phyloP scores from a whole-genome alignment of 1,140 invertebrate species.

The Forficula auricularia region DNA sequence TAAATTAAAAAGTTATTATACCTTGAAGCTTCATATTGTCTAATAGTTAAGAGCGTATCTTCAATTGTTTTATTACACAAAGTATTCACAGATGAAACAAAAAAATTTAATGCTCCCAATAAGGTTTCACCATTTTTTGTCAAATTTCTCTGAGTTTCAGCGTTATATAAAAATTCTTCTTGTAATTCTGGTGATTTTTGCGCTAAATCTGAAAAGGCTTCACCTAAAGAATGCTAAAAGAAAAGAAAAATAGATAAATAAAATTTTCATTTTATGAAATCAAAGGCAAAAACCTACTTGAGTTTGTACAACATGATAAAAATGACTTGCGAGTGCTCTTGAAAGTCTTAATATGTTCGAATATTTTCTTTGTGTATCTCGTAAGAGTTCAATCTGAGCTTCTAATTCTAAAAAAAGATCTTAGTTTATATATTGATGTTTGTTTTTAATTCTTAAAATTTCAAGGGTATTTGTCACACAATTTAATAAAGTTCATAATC shows the following conservation, averaged over 20 bases:
- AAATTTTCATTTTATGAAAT: neutral
- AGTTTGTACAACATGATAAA: constrained; percentile 73
- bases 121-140: constrained; percentile 88
- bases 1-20: too few relatives aligned
- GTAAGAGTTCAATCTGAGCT: constrained; percentile 73
- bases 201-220: constrained; percentile 85
- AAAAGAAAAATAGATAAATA: constrained; percentile 7
- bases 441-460: too few relatives aligned
- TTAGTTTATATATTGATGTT: neutral
- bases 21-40: constrained; percentile 83
- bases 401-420: constrained; percentile 61
- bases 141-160: constrained; percentile 81
- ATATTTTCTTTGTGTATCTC: constrained; percentile 90
- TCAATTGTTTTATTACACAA: constrained; percentile 93
- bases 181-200: constrained; percentile 89
- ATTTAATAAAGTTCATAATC: constrained; percentile 9
- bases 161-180: constrained; percentile 87
- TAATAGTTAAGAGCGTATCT: constrained; percentile 82
- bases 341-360: constrained; percentile 72
- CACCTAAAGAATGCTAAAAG: constrained; percentile 54
- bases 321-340: constrained; percentile 66
- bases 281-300: constrained; percentile 31
- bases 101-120: constrained; percentile 83
- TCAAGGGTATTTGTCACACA: neutral
- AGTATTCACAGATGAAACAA: constrained; percentile 87